phyloP scores from a whole-genome alignment of 2,888 invertebrate genomes.

The Nycteola revayana region DNA sequence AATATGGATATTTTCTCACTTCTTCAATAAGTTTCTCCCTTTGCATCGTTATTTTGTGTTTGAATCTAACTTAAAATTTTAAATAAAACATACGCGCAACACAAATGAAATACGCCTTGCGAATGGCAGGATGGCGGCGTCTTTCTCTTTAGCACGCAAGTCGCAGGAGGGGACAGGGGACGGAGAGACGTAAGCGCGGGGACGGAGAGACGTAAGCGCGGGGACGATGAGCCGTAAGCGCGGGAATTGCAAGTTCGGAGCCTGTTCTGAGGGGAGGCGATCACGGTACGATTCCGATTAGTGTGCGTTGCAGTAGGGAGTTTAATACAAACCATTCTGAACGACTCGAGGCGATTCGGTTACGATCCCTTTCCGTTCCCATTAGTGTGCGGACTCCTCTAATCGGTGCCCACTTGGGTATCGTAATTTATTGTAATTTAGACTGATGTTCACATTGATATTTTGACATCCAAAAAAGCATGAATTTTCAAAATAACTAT shows the following conservation, averaged over 20 bases:
- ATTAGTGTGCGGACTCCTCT: slow-evolving; percentile 5
- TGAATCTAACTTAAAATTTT: slow-evolving; percentile 18
- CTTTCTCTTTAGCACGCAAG: slow-evolving; percentile 17
- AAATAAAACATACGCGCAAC: slow-evolving; percentile 19
- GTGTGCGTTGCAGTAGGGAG: slow-evolving; percentile 18
- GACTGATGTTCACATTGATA: too few relatives aligned
- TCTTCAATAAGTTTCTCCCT: slow-evolving; percentile 24
- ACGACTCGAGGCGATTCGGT: slow-evolving; percentile 17
- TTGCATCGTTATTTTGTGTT: slow-evolving; percentile 22
- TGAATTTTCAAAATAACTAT: too few relatives aligned
- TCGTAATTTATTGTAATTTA: too few relatives aligned
- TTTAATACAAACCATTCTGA: slow-evolving; percentile 19
- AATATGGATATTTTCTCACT: slow-evolving; percentile 29
- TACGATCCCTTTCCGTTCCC: slow-evolving; percentile 8
- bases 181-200: slow-evolving; percentile 15
- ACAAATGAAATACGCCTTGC: slow-evolving; percentile 14
- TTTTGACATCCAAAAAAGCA: too few relatives aligned
- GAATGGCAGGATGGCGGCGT: slow-evolving; percentile 14
- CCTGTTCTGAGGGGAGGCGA: slow-evolving; percentile 15
- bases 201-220: slow-evolving; percentile 13
- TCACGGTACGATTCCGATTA: slow-evolving; percentile 21
- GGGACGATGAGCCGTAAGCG: slow-evolving; percentile 13
- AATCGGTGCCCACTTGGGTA: too few relatives aligned
- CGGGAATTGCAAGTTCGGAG: slow-evolving; percentile 14
- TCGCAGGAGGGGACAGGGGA: slow-evolving; percentile 14